Evolutionary conservation across 2,113 vertebrate species (phyloP), one percentile per base, ranked within the genome.

Genomic region (Amia ocellicauda): DNA sequence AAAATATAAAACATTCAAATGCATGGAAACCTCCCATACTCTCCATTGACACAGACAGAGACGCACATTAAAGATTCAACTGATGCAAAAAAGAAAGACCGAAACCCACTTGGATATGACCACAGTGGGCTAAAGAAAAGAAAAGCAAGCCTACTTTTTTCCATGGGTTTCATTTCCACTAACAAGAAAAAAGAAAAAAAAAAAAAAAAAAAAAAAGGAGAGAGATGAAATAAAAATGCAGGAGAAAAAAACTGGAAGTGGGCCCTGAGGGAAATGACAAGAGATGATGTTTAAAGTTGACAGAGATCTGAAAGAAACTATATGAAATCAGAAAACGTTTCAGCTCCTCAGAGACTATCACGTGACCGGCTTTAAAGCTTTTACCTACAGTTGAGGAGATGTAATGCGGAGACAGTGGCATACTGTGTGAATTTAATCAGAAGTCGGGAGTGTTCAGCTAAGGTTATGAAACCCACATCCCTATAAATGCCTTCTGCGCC

Each of bases 201-300:
- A 63, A 61, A 72, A 69, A 52, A 64, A 67, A 62, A 67, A 62
- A 56, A 67, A 63, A 51, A n/a, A 28, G 40, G 16, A 41, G 27
- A 43, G 53, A 63, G 64, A 72, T 72, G 52, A 64, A 67, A 62
- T 69, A 62, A 56, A 67, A 63, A 51, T 63, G 53, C 29, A 69
- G 47, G 49, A 57, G 63, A 26, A 11, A 52, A 61, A 45, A 36
- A 58, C 42, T 28, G 28, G 45, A 58, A n/a, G 29, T n/a, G 28
- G 42, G 41, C 26, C 41, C 54, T 10, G 13, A 41, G 45, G 61
- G 58, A 58, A 41, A 55, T 49, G 59, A 62, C 22, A 50, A 47
- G 66, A 71, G 63, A 40, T 13, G 28, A 20, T 41, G n/a, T 40
- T 53, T 26, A n/a, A 58, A 64, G 52, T 26, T 22, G 24, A 36